These are phyloP conservation scores for Drosophila nasuta DNA, from an alignment of 1,140 invertebrate genomes.

Conservation along the genomic window DNA sequence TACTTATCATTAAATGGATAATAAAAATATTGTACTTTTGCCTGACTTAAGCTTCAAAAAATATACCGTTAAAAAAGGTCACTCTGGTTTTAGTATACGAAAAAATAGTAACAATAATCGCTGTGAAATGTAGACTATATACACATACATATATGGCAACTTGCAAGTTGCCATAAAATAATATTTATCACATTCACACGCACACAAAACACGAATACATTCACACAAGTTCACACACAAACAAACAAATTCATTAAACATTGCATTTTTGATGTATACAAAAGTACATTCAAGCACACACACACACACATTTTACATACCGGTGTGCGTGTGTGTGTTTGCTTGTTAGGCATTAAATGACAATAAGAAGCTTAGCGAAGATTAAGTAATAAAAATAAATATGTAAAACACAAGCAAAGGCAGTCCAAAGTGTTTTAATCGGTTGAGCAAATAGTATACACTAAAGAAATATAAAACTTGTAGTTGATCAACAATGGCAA, in stretches of 20 bases:
- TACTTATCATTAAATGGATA: no score
- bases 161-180: slow-evolving; percentile 38
- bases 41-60: no score
- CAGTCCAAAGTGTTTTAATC: slow-evolving; percentile 20
- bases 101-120: slow-evolving; percentile 3
- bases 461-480: not conserved
- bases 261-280: not conserved
- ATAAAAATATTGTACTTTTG: not conserved
- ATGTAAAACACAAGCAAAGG: slow-evolving; percentile 16
- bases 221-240: slow-evolving; percentile 2
- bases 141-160: slow-evolving; percentile 20
- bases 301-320: not conserved
- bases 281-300: slow-evolving; percentile 3
- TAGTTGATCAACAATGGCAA: slow-evolving; percentile 6
- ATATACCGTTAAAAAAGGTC: no score
- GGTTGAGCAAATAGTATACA: not conserved
- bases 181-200: slow-evolving; percentile 13
- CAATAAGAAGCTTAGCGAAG: slow-evolving; percentile 59
- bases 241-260: not conserved
- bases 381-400: slow-evolving; percentile 32
- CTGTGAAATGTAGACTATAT: slow-evolving; percentile 16
- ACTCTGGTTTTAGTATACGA: not conserved
- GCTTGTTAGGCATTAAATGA: slow-evolving; percentile 27
- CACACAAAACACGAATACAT: slow-evolving; percentile 8
- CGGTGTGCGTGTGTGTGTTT: slow-evolving; percentile 5